Conservation (phyloP, 2,113 vertebrate species). For the Pseudopipra pipra region DNA sequence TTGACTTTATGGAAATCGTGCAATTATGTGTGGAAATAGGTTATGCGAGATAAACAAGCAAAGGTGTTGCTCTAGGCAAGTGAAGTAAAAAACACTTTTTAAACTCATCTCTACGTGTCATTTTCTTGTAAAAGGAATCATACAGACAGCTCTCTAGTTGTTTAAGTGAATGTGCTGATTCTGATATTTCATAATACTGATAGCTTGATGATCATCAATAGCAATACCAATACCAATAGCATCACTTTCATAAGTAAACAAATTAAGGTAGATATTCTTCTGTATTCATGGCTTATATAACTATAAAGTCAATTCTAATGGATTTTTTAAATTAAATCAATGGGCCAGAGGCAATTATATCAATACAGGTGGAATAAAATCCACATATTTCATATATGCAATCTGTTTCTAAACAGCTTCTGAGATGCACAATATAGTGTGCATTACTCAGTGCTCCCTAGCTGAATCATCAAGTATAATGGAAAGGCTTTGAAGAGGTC, state of each 20-base stretch:
- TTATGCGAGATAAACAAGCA: neutral
- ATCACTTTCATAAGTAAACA: neutral
- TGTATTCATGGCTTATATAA: slow-evolving; percentile 2
- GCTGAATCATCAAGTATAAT: slow-evolving; percentile 19
- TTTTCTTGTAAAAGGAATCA: neutral
- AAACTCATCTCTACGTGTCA: neutral
- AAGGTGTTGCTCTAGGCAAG: neutral
- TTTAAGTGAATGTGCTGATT: neutral
- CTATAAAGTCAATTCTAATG: slow-evolving; percentile 18
- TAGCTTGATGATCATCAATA: neutral
- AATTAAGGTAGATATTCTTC: neutral
- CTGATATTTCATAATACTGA: neutral
- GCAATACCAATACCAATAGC: neutral
- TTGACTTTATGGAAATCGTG: neutral
- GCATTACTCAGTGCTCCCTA: neutral
- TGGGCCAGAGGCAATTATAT: slow-evolving; percentile 14
- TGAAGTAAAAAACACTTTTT: neutral
- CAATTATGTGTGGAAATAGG: neutral
- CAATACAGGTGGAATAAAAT: slow-evolving; percentile 6
- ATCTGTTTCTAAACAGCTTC: slow-evolving; percentile 36
- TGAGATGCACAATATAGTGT: neutral
- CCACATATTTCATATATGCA: slow-evolving; percentile 2
- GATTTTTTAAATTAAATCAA: slow-evolving; percentile 23
- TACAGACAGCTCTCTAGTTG: neutral
- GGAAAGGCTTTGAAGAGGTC: neutral